Percentiles rank a stretch among this genome's conserved stretches.
These are phyloP conservation scores for Glyphotaelius pellucidus DNA, from an alignment of 2,888 invertebrate species.

Conservation along the genomic window DNA sequence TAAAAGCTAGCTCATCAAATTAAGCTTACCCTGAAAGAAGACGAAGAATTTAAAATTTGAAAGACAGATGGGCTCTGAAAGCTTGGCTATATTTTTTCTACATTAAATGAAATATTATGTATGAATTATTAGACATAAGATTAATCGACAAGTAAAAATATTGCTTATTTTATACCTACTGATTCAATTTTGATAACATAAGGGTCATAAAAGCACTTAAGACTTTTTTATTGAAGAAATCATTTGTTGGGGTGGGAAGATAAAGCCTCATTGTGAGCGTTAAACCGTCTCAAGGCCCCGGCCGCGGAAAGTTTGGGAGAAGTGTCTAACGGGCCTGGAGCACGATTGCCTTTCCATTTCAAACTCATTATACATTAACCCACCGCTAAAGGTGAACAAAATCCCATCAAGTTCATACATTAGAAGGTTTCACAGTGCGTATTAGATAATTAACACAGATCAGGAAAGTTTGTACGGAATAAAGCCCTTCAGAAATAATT, in stretches of 20 bases:
- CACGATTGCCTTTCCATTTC: conserved; percentile 18
- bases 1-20: not conserved
- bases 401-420: not conserved
- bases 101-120: not conserved
- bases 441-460: not conserved
- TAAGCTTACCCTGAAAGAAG: not conserved
- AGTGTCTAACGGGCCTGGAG: not conserved
- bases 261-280: conserved; percentile 21
- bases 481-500: conserved; percentile 2
- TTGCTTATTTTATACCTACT: not conserved
- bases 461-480: not conserved
- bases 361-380: conserved; percentile 4
- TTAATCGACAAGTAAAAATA: not conserved
- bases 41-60: not conserved
- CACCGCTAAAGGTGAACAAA: not conserved
- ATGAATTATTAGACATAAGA: not conserved
- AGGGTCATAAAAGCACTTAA: conserved; percentile 16
- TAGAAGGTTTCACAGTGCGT: not conserved
- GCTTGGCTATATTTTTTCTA: not conserved
- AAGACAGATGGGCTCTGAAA: not conserved
- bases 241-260: conserved; percentile 20
- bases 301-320: not conserved
- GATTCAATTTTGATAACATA: not conserved
- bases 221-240: conserved; percentile 13
- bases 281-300: not conserved